These are phyloP conservation scores for Leptonema lineaticorne DNA, from an alignment of 1,140 invertebrate species.

Conservation along the genomic window DNA sequence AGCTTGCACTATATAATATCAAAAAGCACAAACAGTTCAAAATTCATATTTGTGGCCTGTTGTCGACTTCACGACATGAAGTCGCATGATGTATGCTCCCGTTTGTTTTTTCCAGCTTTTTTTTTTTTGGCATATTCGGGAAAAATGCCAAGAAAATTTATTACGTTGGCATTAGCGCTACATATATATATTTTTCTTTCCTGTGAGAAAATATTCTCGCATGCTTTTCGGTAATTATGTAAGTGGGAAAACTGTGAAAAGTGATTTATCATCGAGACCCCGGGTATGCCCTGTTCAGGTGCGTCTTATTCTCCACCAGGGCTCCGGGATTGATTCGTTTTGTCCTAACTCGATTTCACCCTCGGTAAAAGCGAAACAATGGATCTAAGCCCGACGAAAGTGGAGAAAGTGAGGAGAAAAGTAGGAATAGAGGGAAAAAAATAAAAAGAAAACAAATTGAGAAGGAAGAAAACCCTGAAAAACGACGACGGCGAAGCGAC, in stretches of 20 bases:
- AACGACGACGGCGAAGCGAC: not conserved
- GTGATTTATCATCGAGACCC: slow-evolving; percentile 32
- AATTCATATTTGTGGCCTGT: too few species aligned
- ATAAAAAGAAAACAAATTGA: not conserved
- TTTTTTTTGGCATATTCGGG: not conserved
- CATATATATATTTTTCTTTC: slow-evolving; percentile 1
- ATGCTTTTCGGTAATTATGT: slow-evolving; percentile 21
- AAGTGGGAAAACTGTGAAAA: slow-evolving; percentile 29
- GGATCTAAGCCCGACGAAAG: slow-evolving; percentile 7
- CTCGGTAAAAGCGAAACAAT: slow-evolving; percentile 34
- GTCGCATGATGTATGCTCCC: too few species aligned
- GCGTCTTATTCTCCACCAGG: not conserved
- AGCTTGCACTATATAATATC: too few species aligned
- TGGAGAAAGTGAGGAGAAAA: not conserved
- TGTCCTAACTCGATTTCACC: slow-evolving; percentile 34
- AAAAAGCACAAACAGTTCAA: too few species aligned
- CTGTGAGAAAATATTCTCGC: not conserved
- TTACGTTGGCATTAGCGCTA: slow-evolving; percentile 2
- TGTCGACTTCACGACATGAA: too few species aligned
- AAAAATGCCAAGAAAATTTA: not conserved
- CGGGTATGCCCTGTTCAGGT: not conserved
- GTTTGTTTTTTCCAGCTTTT: too few species aligned
- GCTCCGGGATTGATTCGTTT: slow-evolving; percentile 36
- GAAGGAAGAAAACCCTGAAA: not conserved
- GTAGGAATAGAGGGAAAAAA: not conserved